Evolutionary conservation across 2,113 vertebrate genomes (phyloP).

Genomic region (Lophochroa leadbeateri): DNA sequence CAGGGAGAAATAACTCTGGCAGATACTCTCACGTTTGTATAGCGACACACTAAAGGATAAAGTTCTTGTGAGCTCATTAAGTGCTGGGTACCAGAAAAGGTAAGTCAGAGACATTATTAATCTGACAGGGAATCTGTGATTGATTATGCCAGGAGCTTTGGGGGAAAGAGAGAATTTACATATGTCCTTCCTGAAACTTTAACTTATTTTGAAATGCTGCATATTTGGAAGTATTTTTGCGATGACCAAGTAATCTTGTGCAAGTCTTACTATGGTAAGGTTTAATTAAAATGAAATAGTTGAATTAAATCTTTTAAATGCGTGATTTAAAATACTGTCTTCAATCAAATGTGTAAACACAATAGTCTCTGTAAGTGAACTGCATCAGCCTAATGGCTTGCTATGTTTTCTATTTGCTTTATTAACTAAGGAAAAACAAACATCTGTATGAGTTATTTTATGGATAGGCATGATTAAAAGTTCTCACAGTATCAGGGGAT

Average conservation of each 20-base stretch:
- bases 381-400: background rate
- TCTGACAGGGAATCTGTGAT: background rate
- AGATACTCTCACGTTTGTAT: background rate
- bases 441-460: background rate
- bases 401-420: conserved; percentile 11
- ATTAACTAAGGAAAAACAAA: background rate
- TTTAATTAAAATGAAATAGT: background rate
- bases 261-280: background rate
- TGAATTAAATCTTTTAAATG: background rate
- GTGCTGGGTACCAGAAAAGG: background rate
- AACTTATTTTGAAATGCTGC: background rate
- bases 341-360: background rate
- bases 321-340: background rate
- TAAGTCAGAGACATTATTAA: background rate
- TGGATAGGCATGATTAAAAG: background rate
- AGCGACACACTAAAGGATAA: background rate
- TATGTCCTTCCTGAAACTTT: background rate
- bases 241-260: background rate
- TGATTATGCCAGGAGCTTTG: background rate
- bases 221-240: background rate
- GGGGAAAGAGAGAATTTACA: background rate
- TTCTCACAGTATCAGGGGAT: background rate
- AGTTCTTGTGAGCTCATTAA: background rate
- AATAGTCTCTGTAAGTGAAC: background rate
- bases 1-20: background rate